Conservation (phyloP, 2,113 vertebrate genomes). For the Pampusana beccarii region DNA sequence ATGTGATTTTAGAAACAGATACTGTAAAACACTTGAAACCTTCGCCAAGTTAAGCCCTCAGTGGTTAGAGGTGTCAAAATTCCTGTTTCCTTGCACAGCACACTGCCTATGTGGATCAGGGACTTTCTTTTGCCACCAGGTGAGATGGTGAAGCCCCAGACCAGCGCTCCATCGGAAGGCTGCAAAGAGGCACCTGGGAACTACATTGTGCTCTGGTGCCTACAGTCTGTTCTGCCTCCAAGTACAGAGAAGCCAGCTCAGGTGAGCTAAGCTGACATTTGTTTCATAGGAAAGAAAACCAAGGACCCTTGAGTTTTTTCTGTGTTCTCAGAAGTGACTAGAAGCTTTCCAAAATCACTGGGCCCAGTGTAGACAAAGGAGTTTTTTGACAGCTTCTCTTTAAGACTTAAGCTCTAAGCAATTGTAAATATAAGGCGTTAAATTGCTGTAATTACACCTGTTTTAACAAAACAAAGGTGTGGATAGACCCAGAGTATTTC, state of each 20-base stretch:
- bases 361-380: not conserved
- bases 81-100: not conserved
- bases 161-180: rapidly evolving
- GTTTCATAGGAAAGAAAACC: not conserved
- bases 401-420: not conserved
- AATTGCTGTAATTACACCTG: not conserved
- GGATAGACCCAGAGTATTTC: not conserved
- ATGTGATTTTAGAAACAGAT: not conserved
- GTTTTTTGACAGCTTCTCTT: not conserved
- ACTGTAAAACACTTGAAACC: not conserved
- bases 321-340: not conserved
- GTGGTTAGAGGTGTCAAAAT: not conserved
- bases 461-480: not conserved
- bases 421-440: not conserved
- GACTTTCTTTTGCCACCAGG: not conserved
- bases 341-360: not conserved
- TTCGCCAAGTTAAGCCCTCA: not conserved
- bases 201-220: not conserved
- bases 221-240: not conserved
- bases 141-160: not conserved
- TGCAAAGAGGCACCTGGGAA: not conserved
- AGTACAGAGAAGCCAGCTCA: not conserved
- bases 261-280: not conserved
- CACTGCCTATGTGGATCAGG: not conserved
- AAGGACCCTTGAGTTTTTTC: not conserved